Percentiles rank a stretch among this genome's conserved stretches.
phyloP scores from a whole-genome alignment of 2,113 vertebrate genomes.

The Cyanocitta stelleri region DNA sequence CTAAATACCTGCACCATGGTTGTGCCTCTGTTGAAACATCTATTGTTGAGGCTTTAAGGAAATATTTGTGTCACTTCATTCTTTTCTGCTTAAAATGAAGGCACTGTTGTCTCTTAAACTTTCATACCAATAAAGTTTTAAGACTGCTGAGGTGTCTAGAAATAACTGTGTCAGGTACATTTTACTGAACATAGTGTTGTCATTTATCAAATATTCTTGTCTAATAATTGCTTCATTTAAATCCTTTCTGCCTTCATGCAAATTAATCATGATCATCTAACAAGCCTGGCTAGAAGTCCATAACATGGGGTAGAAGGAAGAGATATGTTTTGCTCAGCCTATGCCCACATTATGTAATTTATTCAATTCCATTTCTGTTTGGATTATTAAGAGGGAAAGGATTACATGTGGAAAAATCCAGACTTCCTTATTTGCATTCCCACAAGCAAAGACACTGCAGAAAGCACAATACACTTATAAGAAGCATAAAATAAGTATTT shows the following conservation, averaged over 20 bases:
- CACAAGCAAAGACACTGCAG: not conserved
- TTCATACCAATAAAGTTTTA: not conserved
- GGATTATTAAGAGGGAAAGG: not conserved
- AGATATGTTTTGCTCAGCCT: not conserved
- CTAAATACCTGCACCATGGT: not conserved
- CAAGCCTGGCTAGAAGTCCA: not conserved
- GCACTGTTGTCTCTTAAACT: not conserved
- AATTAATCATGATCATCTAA: not conserved
- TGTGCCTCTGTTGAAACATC: not conserved
- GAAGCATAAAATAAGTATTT: not conserved
- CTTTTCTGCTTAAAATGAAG: not conserved
- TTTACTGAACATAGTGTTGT: not conserved
- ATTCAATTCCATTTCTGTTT: not conserved
- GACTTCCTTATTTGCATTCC: not conserved
- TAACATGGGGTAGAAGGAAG: not conserved
- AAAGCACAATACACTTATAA: not conserved
- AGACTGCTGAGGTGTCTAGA: not conserved
- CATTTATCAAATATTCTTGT: conserved; percentile 10
- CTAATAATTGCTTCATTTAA: conserved; percentile 14
- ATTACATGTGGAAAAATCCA: not conserved
- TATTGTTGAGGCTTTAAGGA: not conserved
- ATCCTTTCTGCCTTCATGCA: not conserved
- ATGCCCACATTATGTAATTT: not conserved
- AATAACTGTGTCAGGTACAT: not conserved
- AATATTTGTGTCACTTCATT: not conserved